A percentile compares a stretch with the other conserved stretches of the same genome.
These are phyloP conservation scores for Morphnarchus princeps DNA, from an alignment of 2,113 vertebrate species.

Conservation along the genomic window DNA sequence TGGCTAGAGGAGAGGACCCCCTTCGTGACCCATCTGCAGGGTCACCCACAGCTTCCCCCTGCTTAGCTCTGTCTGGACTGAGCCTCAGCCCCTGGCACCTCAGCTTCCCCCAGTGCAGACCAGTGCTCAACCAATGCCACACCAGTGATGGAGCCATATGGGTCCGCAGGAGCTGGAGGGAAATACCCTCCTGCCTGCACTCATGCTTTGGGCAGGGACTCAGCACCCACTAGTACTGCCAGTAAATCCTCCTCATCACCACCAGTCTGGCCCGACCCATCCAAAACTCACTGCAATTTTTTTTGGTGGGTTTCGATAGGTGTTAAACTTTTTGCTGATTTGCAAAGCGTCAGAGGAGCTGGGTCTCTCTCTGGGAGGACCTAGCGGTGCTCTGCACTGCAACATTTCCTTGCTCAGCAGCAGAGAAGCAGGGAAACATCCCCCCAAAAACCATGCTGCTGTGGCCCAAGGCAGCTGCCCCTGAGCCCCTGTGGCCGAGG, in stretches of 20 bases:
- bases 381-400: not conserved
- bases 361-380: not conserved
- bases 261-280: accelerated
- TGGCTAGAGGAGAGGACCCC: not conserved
- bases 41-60: not conserved
- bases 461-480: not conserved
- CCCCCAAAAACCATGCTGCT: accelerated
- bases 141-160: not conserved
- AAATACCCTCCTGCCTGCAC: not conserved
- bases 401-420: not conserved
- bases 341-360: not conserved
- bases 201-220: not conserved
- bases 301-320: not conserved
- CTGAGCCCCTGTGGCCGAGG: accelerated
- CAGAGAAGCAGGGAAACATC: not conserved
- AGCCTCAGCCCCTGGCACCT: accelerated
- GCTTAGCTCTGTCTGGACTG: not conserved
- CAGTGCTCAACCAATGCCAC: not conserved
- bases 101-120: not conserved
- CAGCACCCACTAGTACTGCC: not conserved
- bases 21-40: accelerated
- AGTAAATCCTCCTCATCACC: not conserved
- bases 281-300: not conserved
- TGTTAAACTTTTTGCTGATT: not conserved
- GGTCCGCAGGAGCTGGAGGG: too few relatives aligned